Conservation (phyloP, 2,888 invertebrate species). For the Megamerina dolium region DNA sequence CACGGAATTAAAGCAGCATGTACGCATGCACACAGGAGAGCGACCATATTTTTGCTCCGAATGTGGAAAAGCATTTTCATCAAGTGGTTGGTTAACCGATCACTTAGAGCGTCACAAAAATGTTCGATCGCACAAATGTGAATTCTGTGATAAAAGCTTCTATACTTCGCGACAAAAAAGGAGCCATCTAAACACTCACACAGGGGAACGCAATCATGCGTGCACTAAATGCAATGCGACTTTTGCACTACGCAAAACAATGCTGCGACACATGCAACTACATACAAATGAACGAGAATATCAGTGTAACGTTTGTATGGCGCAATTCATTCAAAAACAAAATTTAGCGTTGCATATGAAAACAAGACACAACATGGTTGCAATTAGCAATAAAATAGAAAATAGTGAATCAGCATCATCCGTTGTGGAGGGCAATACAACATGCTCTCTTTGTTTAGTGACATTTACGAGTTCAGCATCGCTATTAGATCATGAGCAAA, state of each 20-base stretch:
- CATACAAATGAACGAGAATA: conserved; percentile 21
- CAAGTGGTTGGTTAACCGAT: conserved; percentile 32
- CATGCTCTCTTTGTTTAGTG: too few species aligned
- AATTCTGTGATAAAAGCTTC: conserved; percentile 34
- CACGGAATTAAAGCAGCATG: conserved; percentile 19
- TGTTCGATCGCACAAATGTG: conserved; percentile 31
- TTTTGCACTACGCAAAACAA: conserved; percentile 35
- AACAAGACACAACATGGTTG: too few species aligned
- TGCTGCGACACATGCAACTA: conserved; percentile 34
- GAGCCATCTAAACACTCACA: conserved; percentile 36
- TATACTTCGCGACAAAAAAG: conserved; percentile 34
- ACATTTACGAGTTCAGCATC: too few species aligned
- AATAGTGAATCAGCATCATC: too few species aligned
- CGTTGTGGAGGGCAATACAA: too few species aligned
- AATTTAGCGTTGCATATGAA: conserved; percentile 21
- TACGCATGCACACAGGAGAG: conserved; percentile 39
- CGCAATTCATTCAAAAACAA: conserved; percentile 23
- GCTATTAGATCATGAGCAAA: too few species aligned
- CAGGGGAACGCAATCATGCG: conserved; percentile 24
- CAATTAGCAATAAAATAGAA: too few species aligned
- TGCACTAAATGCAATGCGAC: conserved; percentile 30
- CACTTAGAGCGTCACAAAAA: conserved; percentile 37
- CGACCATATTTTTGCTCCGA: conserved; percentile 34
- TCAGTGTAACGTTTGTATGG: conserved; percentile 20
- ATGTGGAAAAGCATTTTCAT: too few species aligned